A percentile compares a stretch with the other conserved stretches of the same genome.
phyloP scores from a whole-genome alignment of 2,888 invertebrate species.

The Augochlorella aurata region DNA sequence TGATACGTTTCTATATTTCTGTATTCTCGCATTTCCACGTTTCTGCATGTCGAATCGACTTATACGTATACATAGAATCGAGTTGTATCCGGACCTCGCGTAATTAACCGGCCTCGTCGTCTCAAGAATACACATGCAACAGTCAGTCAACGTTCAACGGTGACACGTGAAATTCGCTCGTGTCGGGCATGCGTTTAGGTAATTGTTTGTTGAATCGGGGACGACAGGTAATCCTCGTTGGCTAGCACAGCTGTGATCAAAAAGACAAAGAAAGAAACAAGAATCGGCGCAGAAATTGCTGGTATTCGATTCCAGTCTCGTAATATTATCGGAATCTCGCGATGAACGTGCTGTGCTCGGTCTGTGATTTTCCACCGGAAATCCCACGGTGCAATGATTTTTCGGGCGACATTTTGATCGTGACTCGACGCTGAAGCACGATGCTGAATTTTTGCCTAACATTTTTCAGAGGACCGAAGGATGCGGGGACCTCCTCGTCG shows the following conservation, averaged over 20 bases:
- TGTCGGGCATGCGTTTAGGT: slow-evolving; percentile 46
- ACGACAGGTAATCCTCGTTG: not conserved
- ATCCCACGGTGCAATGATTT: not conserved
- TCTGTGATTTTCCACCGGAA: not conserved
- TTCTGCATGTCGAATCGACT: not conserved
- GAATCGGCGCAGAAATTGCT: not conserved
- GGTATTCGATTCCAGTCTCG: not conserved
- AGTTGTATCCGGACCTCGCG: not conserved
- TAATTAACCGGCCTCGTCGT: slow-evolving; percentile 11
- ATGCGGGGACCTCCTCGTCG: not conserved
- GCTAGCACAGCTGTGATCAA: too few species aligned
- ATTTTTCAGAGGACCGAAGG: slow-evolving; percentile 32
- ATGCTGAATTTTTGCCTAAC: not conserved
- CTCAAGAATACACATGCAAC: slow-evolving; percentile 13
- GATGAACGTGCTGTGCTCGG: too few species aligned
- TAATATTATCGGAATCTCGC: not conserved
- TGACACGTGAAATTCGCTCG: slow-evolving; percentile 20
- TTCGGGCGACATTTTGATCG: not conserved
- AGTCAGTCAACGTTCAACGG: slow-evolving; percentile 12
- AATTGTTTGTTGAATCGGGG: slow-evolving; percentile 18
- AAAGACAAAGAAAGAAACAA: not conserved
- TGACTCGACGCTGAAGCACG: not conserved
- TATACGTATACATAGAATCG: not conserved
- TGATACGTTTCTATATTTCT: not conserved
- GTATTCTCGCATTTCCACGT: not conserved